These are phyloP conservation scores for Sphenopsis melanotis DNA, from an alignment of 2,797 vertebrate genomes.

Conservation along the genomic window DNA sequence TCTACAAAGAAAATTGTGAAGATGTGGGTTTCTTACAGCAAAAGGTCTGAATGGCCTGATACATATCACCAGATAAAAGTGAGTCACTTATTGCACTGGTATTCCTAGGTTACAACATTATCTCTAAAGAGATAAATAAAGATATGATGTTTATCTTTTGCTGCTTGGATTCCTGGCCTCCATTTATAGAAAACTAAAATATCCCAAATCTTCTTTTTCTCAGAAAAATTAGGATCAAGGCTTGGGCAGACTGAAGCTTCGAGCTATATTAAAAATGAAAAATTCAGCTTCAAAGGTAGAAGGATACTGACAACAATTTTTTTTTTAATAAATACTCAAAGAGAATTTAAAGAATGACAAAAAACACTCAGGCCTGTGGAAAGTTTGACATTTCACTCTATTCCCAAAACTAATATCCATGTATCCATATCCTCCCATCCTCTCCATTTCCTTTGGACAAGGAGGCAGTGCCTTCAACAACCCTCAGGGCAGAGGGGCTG, in stretches of 20 bases:
- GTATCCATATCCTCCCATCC: not conserved
- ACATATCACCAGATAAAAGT: accelerated
- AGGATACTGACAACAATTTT: not conserved
- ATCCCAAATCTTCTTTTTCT: not conserved
- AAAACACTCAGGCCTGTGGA: accelerated
- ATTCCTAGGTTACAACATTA: not conserved
- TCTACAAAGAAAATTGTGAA: not conserved
- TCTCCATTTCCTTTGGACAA: not conserved
- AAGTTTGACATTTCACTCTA: not conserved
- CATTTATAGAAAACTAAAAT: not conserved
- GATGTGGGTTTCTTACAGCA: not conserved
- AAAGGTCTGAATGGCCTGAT: not conserved
- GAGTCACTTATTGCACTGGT: not conserved
- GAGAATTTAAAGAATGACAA: not conserved
- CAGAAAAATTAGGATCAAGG: not conserved
- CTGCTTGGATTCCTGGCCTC: not conserved
- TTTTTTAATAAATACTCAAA: not conserved
- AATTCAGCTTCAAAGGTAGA: not conserved
- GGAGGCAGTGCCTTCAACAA: not conserved
- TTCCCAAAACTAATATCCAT: not conserved
- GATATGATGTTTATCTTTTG: not conserved
- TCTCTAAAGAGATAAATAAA: not conserved
- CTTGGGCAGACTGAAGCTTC: not conserved
- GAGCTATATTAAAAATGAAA: not conserved
- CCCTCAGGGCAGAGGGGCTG: not conserved